A percentile compares a stretch with the other conserved stretches of the same genome.
These are phyloP conservation scores for Isoperla grammatica DNA, from an alignment of 2,888 invertebrate genomes.

Conservation along the genomic window DNA sequence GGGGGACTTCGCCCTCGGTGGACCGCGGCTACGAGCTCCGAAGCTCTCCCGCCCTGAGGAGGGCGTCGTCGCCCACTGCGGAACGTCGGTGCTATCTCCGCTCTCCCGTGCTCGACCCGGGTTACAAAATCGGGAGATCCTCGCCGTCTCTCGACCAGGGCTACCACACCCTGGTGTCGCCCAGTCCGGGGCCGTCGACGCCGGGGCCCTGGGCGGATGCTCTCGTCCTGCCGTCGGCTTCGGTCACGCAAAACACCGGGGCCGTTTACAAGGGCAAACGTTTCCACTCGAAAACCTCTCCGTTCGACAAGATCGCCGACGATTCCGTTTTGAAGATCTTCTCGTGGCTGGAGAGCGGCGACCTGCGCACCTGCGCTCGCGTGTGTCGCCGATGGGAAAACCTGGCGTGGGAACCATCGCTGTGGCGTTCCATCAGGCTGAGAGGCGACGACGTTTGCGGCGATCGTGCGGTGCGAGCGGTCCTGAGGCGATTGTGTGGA, in stretches of 20 bases:
- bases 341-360: constrained; percentile 62
- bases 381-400: constrained; percentile 72
- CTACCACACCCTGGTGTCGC: constrained; percentile 68
- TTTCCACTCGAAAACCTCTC: constrained; percentile 33
- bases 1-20: constrained; percentile 31
- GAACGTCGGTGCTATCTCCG: constrained; percentile 27
- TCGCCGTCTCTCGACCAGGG: constrained; percentile 73
- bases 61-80: constrained; percentile 34
- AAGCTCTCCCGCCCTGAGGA: constrained; percentile 24
- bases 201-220: constrained; percentile 39
- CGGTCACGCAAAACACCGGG: constrained; percentile 21
- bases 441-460: constrained; percentile 56
- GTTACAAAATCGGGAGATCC: constrained; percentile 43
- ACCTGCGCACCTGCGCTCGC: constrained; percentile 66
- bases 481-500: constrained; percentile 59
- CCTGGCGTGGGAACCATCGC: constrained; percentile 68
- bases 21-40: constrained; percentile 37
- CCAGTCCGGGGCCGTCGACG: constrained; percentile 48
- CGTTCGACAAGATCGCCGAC: constrained; percentile 60
- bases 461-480: constrained; percentile 59
- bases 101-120: constrained; percentile 16
- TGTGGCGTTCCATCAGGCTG: constrained; percentile 65
- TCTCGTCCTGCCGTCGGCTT: constrained; percentile 29
- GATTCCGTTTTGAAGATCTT: constrained; percentile 64
- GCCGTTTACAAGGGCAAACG: constrained; percentile 42